Percentiles rank a stretch among this genome's conserved stretches.
Evolutionary conservation across 2,888 invertebrate genomes (phyloP).

Genomic region (Cryptops parisi): DNA sequence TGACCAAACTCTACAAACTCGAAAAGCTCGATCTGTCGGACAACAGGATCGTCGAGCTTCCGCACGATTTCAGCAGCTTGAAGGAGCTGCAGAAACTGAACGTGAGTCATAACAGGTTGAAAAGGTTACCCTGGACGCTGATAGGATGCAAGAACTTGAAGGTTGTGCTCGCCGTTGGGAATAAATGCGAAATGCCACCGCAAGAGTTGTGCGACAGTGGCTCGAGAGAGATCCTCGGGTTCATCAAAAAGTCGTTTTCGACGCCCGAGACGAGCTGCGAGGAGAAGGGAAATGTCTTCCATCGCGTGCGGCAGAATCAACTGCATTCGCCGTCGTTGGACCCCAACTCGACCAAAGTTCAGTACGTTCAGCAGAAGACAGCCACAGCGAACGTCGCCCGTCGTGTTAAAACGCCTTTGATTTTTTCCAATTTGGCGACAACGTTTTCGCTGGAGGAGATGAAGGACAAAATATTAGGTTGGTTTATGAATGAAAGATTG

Average conservation of each 20-base stretch:
- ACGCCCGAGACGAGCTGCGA: conserved; percentile 10
- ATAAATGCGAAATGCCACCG: conserved; percentile 26
- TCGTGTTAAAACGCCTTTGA: conserved; percentile 30
- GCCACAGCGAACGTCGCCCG: conserved; percentile 27
- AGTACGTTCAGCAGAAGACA: conserved; percentile 32
- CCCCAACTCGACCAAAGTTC: conserved; percentile 29
- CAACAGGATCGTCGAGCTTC: conserved; percentile 27
- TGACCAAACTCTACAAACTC: conserved; percentile 28
- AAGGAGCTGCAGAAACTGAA: conserved; percentile 27
- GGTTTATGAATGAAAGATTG: neutral
- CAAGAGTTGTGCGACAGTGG: conserved; percentile 29
- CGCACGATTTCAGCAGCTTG: conserved; percentile 28
- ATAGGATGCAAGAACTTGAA: conserved; percentile 24
- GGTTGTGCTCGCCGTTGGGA: conserved; percentile 26
- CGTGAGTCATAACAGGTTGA: conserved; percentile 28
- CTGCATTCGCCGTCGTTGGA: conserved; percentile 28
- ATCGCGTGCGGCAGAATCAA: conserved; percentile 29
- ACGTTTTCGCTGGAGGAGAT: conserved; percentile 26
- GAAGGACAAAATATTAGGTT: conserved; percentile 30
- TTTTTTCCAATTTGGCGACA: conserved; percentile 29
- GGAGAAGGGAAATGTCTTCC: conserved; percentile 25
- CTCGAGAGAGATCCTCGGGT: conserved; percentile 26
- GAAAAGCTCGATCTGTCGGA: conserved; percentile 29
- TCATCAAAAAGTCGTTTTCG: conserved; percentile 23
- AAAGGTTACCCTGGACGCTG: conserved; percentile 27